Base-by-base conservation (phyloP, 2,113 vertebrate species). In the Polyodon spathula region DNA sequence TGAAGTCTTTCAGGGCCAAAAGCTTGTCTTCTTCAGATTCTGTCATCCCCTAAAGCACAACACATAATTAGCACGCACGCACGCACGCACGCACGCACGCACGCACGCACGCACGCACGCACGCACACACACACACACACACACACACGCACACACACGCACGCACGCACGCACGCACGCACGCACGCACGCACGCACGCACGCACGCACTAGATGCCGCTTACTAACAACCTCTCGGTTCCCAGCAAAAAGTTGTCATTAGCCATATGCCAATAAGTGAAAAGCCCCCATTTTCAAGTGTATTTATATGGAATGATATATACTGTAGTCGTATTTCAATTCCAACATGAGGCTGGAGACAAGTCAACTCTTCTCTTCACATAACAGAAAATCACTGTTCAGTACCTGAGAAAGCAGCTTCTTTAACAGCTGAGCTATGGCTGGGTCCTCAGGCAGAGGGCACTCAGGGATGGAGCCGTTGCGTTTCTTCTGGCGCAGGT, bases 21-120 rank as follows among this genome's bases (percentile, higher is more conserved):
- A 99, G 90, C 71, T 99, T 95, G 79, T 98, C 94, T 79, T 99
- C 96, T 61, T 99, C 96, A 6, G 91, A 86, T 70, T 98, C 95
- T 0, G 92, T 97, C 96, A 99, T 97, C 37, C 96, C 96, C 96
- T 99, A 65, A 0, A 76, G 68, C 38, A 63, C 61, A 68, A 16
- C 15, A 40, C 12, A 38, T 10, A 14, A 8, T 6, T 2, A 37
- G 16, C 53, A 54, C 27, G 27, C 8, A 3, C 10, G 37, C 10
- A 6, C 4, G 17, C 37, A 38, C 8, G 27, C n/a, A n/a, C n/a
- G n/a, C n/a, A n/a, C n/a, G n/a, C n/a, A n/a, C n/a, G n/a, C n/a
- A n/a, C n/a, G n/a, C n/a, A n/a, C n/a, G n/a, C n/a, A n/a, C n/a
- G n/a, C n/a, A n/a, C n/a, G n/a, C n/a, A n/a, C n/a, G n/a, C n/a